Percentiles rank a stretch among this genome's conserved stretches.
These are phyloP conservation scores for Drosophila birchii DNA, from an alignment of 2,888 invertebrate species.

Conservation along the genomic window DNA sequence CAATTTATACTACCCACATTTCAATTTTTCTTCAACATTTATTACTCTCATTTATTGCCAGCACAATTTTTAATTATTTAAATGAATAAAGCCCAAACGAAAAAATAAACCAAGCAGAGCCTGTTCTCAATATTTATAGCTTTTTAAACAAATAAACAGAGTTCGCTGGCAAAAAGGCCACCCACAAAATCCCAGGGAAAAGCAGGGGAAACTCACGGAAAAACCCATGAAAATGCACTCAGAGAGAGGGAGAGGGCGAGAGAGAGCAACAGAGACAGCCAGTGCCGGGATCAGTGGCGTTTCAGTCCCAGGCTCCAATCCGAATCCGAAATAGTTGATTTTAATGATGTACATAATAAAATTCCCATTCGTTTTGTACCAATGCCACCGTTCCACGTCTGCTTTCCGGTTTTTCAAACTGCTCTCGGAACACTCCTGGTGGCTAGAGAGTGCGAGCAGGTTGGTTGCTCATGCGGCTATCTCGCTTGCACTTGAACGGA, in stretches of 20 bases:
- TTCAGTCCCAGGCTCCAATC: constrained; percentile 71
- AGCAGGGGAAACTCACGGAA: constrained; percentile 10
- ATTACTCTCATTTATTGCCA: constrained; percentile 46
- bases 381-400: constrained; percentile 80
- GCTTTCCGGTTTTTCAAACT: constrained; percentile 68
- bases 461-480: background rate
- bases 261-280: constrained; percentile 44
- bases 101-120: constrained; percentile 56
- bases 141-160: constrained; percentile 84
- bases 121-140: constrained; percentile 82
- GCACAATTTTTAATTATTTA: constrained; percentile 62
- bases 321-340: constrained; percentile 83
- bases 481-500: constrained; percentile 18
- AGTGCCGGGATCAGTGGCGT: constrained; percentile 58
- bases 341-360: constrained; percentile 85
- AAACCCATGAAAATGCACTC: constrained; percentile 72
- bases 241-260: constrained; percentile 13
- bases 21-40: constrained; percentile 29
- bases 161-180: constrained; percentile 60
- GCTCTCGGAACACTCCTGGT: constrained; percentile 33
- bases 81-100: constrained; percentile 54
- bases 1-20: background rate
- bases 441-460: constrained; percentile 55
- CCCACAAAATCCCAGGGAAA: constrained; percentile 54
- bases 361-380: constrained; percentile 84